Evolutionary conservation across 2,113 vertebrate genomes (phyloP).

Genomic region (Callipepla californica): DNA sequence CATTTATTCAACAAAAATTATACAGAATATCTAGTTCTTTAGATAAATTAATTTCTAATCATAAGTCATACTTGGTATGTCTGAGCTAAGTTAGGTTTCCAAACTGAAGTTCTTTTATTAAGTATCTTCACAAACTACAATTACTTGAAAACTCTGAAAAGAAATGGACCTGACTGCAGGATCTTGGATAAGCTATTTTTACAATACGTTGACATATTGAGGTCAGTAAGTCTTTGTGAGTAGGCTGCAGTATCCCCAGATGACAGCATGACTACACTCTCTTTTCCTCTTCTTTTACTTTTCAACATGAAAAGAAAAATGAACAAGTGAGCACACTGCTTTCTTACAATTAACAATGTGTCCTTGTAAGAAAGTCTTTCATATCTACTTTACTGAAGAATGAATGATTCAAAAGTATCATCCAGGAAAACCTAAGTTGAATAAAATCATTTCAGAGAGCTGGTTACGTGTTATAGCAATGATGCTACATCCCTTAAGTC

Average conservation of each 20-base stretch:
- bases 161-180: not conserved
- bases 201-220: not conserved
- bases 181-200: not conserved
- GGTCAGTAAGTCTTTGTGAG: not conserved
- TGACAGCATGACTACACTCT: not conserved
- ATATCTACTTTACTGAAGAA: not conserved
- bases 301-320: not conserved
- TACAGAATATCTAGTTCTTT: not conserved
- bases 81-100: not conserved
- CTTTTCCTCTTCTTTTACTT: not conserved
- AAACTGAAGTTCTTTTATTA: not conserved
- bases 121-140: not conserved
- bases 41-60: not conserved
- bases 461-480: not conserved
- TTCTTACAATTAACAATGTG: not conserved
- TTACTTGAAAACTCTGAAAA: not conserved
- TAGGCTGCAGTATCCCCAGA: constrained; percentile 9
- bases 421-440: not conserved
- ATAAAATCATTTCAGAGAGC: constrained; percentile 1
- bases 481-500: not conserved
- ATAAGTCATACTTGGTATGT: not conserved
- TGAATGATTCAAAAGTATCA: not conserved
- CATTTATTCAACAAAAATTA: not conserved
- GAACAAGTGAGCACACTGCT: not conserved
- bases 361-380: not conserved